phyloP scores from a whole-genome alignment of 2,113 vertebrate species.

The Nyctereutes procyonoides region DNA sequence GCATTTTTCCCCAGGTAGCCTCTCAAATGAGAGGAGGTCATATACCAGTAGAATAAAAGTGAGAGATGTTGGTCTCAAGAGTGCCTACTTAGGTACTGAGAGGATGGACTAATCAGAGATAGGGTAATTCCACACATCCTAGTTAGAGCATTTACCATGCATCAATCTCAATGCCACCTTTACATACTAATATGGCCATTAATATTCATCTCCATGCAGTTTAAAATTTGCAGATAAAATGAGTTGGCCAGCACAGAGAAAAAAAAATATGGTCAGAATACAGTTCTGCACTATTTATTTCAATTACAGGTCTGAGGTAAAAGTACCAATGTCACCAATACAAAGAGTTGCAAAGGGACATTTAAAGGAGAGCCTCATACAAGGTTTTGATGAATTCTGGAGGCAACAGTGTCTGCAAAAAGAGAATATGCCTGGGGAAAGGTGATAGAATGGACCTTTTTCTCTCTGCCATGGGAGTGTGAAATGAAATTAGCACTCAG shows the following conservation, averaged over 20 bases:
- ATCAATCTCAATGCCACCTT: conserved; percentile 75
- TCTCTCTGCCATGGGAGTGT: background rate
- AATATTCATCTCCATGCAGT: conserved; percentile 78
- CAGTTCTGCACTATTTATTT: conserved; percentile 80
- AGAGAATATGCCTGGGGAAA: conserved; percentile 41
- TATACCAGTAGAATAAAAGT: background rate
- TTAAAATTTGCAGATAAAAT: conserved; percentile 82
- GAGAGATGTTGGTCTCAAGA: background rate
- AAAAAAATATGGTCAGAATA: conserved; percentile 2
- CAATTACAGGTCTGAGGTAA: conserved; percentile 71
- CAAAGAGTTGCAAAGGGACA: conserved; percentile 55
- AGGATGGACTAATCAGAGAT: conserved; percentile 58
- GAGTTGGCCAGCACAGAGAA: conserved; percentile 72
- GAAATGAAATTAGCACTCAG: conserved; percentile 64
- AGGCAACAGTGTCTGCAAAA: background rate
- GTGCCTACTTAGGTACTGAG: background rate
- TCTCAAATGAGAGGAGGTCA: background rate
- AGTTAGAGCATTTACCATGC: conserved; percentile 49
- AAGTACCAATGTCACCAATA: conserved; percentile 32
- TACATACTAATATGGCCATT: conserved; percentile 77
- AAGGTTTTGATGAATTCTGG: conserved; percentile 57
- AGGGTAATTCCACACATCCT: conserved; percentile 57
- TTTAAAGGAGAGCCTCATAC: background rate
- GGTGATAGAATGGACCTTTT: conserved; percentile 12
- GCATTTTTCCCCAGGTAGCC: background rate